phyloP scores from a whole-genome alignment of 2,113 vertebrate species.

The Onychostruthus taczanowskii region DNA sequence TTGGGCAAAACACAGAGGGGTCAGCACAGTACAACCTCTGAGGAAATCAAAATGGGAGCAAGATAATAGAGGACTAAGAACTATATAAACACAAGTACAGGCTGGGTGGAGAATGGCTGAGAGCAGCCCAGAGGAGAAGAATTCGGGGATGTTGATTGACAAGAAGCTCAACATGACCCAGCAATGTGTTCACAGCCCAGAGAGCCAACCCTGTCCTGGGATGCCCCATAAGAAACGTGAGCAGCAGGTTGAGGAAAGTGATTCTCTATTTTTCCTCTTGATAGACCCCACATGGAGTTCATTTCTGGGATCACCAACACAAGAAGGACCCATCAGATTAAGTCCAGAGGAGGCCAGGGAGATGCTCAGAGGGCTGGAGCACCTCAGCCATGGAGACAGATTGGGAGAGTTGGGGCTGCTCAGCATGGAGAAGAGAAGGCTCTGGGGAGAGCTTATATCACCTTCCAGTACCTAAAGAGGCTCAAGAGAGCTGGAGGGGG shows the following conservation, averaged over 20 bases:
- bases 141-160: neutral
- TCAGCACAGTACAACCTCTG: neutral
- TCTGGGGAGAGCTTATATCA: neutral
- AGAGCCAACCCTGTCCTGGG: neutral
- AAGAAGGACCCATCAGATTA: neutral
- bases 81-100: neutral
- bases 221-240: accelerated
- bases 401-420: neutral
- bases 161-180: neutral
- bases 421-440: neutral
- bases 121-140: neutral
- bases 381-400: neutral
- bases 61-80: neutral
- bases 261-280: neutral
- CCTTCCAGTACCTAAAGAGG: neutral
- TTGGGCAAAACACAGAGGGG: neutral
- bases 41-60: neutral
- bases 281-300: too few species aligned
- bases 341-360: neutral
- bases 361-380: neutral
- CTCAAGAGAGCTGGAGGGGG: neutral
- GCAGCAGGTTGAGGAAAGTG: neutral
- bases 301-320: neutral
- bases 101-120: neutral
- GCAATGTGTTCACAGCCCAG: neutral